These are phyloP conservation scores for Actinia tenebrosa DNA, from an alignment of 64 coral and sea anemone genomes.

Conservation along the genomic window DNA sequence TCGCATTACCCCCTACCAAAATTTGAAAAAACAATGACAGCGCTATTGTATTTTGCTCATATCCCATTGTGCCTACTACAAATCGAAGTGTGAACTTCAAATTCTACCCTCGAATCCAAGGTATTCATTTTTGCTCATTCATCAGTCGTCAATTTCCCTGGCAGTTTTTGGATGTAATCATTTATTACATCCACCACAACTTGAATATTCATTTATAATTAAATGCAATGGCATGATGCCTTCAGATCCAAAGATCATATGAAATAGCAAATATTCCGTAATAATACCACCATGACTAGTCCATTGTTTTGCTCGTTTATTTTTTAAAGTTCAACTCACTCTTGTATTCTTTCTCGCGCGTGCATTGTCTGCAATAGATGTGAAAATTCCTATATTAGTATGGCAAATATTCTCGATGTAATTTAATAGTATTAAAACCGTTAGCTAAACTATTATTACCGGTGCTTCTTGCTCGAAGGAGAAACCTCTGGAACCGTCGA, in stretches of 20 bases:
- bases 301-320: not conserved
- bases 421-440: not conserved
- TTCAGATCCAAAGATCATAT: not conserved
- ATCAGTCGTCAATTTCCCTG: not conserved
- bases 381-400: not conserved
- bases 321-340: slow-evolving; percentile 22
- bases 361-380: not conserved
- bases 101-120: not conserved
- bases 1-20: not conserved
- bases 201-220: not conserved
- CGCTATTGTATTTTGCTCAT: not conserved
- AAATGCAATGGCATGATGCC: not conserved
- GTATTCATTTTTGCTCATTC: slow-evolving; percentile 2
- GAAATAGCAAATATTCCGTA: slow-evolving; percentile 1
- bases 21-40: not conserved
- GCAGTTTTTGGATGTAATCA: too few relatives aligned
- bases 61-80: not conserved
- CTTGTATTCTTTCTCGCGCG: not conserved
- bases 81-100: not conserved
- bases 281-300: not conserved
- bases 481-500: not conserved
- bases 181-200: not conserved
- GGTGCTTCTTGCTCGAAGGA: not conserved
- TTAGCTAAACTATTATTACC: not conserved
- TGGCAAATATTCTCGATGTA: not conserved